These are phyloP conservation scores for Gobionotothen gibberifrons DNA, from an alignment of 2,797 vertebrate species.

Conservation along the genomic window DNA sequence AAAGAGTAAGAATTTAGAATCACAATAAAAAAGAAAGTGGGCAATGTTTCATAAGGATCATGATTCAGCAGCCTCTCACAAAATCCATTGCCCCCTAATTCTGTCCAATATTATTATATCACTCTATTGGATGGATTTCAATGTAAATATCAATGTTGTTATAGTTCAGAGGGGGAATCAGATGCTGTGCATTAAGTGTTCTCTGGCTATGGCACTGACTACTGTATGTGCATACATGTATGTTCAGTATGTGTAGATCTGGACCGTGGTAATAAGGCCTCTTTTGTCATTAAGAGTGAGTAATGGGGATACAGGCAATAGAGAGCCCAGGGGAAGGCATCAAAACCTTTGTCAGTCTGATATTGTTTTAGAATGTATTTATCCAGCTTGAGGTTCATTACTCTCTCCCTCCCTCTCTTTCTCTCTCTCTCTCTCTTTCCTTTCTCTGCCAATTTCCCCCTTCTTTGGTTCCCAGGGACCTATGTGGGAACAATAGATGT, in stretches of 20 bases:
- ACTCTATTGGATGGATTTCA: neutral
- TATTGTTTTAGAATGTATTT: constrained; percentile 79
- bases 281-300: constrained; percentile 72
- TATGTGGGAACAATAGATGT: constrained; percentile 83
- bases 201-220: neutral
- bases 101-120: neutral
- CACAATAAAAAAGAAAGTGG: neutral
- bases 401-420: constrained; percentile 20
- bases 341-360: constrained; percentile 65
- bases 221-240: constrained; percentile 14
- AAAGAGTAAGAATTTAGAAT: neutral
- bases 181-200: neutral
- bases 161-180: neutral
- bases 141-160: neutral
- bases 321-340: constrained; percentile 48
- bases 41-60: constrained; percentile 10
- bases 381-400: constrained; percentile 81
- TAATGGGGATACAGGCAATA: constrained; percentile 60
- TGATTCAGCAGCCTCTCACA: constrained; percentile 15
- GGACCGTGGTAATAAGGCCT: constrained; percentile 40
- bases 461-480: constrained; percentile 72
- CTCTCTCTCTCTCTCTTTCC: constrained; percentile 7
- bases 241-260: constrained; percentile 7
- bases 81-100: neutral
- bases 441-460: constrained; percentile 70